Evolutionary conservation across 2,113 vertebrate species (phyloP).

Genomic region (Ictidomys tridecemlineatus): DNA sequence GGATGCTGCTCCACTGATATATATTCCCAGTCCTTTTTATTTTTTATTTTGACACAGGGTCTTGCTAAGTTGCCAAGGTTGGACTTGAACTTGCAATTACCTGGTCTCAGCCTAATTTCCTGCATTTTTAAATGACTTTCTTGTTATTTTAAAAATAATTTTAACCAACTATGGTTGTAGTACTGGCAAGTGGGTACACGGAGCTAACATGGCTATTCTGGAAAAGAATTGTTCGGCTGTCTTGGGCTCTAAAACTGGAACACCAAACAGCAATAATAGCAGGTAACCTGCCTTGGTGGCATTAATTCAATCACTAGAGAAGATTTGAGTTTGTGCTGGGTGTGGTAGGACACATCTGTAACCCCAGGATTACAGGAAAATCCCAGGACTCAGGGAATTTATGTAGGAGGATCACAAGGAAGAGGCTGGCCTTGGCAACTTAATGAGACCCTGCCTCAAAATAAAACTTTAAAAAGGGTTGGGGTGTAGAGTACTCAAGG

Average conservation of each 20-base stretch:
- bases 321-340: neutral
- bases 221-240: neutral
- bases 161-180: neutral
- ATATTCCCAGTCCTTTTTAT: neutral
- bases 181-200: neutral
- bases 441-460: too few species aligned
- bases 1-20: neutral
- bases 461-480: too few species aligned
- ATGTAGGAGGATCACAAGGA: too few species aligned
- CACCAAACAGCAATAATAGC: neutral
- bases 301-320: neutral
- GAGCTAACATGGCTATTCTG: neutral
- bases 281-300: neutral
- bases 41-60: neutral
- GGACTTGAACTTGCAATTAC: too few species aligned
- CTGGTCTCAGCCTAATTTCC: neutral
- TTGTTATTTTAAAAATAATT: neutral
- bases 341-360: too few species aligned
- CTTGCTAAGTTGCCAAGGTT: too few species aligned
- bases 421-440: too few species aligned
- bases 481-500: too few species aligned
- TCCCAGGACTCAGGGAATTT: too few species aligned
- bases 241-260: neutral
- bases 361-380: too few species aligned
- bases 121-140: neutral